phyloP scores from a whole-genome alignment of 2,113 vertebrate species.

The Burhinus bistriatus region DNA sequence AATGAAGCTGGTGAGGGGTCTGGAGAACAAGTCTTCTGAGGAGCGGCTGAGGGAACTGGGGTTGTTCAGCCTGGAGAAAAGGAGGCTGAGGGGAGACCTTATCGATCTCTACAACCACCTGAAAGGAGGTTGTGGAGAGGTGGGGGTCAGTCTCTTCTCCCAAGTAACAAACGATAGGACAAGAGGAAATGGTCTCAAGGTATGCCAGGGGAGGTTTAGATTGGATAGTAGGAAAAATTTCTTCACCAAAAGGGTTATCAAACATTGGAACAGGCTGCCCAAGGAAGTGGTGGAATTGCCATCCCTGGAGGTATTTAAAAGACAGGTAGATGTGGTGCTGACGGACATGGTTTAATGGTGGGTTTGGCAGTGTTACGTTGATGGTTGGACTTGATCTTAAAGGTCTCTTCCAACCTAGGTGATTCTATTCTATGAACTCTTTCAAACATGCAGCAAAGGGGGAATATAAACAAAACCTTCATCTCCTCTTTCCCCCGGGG shows the following conservation, averaged over 20 bases:
- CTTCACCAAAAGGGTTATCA: not conserved
- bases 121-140: not conserved
- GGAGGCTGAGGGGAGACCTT: not conserved
- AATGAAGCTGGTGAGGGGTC: not conserved
- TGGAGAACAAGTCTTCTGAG: not conserved
- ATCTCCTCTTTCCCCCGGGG: not conserved
- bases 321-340: not conserved
- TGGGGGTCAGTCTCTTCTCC: not conserved
- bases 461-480: fast-evolving
- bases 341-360: not conserved
- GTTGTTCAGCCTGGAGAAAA: not conserved
- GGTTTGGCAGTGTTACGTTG: not conserved
- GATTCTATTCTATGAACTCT: not conserved
- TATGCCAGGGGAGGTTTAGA: not conserved
- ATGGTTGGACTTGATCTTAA: not conserved
- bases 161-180: not conserved
- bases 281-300: not conserved
- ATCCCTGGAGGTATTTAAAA: not conserved
- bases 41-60: not conserved
- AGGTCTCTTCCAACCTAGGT: not conserved
- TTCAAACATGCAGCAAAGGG: not conserved
- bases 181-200: not conserved
- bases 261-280: not conserved
- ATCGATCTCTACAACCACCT: not conserved
- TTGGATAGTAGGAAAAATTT: not conserved